Evolutionary conservation across 2,888 invertebrate species (phyloP).

Genomic region (Meliscaeva auricollis): DNA sequence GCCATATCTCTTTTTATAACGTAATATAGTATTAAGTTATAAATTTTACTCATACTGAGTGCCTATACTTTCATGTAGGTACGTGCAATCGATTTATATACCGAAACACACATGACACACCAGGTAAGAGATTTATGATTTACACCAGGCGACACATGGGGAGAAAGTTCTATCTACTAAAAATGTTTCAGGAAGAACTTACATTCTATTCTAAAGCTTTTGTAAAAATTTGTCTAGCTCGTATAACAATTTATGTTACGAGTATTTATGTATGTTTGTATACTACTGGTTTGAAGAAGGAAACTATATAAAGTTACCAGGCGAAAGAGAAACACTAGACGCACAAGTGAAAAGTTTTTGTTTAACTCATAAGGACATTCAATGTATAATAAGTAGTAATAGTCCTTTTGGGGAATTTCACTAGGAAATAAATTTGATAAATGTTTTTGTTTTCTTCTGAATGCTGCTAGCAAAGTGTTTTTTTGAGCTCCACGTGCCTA

Average conservation of each 20-base stretch:
- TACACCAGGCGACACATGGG: not conserved
- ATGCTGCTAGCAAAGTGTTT: too few relatives aligned
- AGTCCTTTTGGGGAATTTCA: not conserved
- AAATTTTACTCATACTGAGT: conserved; percentile 20
- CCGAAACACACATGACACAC: conserved; percentile 10
- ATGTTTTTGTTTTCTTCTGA: too few relatives aligned
- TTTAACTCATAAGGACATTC: conserved; percentile 2
- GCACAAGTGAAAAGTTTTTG: not conserved
- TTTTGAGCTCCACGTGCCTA: too few relatives aligned
- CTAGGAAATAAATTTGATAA: not conserved
- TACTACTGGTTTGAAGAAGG: too few relatives aligned
- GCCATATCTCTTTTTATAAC: conserved; percentile 11
- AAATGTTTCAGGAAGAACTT: conserved; percentile 7
- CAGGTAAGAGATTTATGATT: conserved; percentile 33
- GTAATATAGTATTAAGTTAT: conserved; percentile 15
- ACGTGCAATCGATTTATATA: conserved; percentile 38
- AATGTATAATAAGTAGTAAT: not conserved
- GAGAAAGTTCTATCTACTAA: not conserved
- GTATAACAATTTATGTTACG: conserved; percentile 5
- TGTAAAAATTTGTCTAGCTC: conserved; percentile 34
- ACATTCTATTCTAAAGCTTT: conserved; percentile 8
- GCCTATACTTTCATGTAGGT: conserved; percentile 1
- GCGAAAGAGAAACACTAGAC: conserved; percentile 10
- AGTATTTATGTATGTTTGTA: not conserved
- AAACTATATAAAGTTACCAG: conserved; percentile 9